Evolutionary conservation across 2,113 vertebrate genomes (phyloP).

Genomic region (Machaerirhynchus nigripectus): DNA sequence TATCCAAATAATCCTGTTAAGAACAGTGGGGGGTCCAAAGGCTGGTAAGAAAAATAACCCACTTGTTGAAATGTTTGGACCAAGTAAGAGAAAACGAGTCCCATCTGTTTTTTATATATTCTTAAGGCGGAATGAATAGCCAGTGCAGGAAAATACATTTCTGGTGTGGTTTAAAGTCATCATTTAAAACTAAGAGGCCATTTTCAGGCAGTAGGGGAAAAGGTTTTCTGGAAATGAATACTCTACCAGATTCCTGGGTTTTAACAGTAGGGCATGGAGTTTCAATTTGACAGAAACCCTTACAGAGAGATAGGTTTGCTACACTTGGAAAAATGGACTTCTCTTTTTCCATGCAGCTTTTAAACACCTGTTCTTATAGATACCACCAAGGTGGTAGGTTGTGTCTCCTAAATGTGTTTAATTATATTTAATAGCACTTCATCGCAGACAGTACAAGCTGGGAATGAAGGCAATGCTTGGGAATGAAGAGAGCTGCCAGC

Average conservation of each 20-base stretch:
- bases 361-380: background rate
- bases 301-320: background rate
- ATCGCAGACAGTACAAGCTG: background rate
- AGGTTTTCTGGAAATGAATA: background rate
- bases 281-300: background rate
- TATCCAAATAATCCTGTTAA: conserved; percentile 36
- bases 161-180: background rate
- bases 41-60: conserved; percentile 15
- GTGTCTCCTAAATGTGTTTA: background rate
- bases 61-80: conserved; percentile 23
- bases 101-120: conserved; percentile 11
- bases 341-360: background rate
- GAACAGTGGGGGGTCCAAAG: background rate
- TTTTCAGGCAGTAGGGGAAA: background rate
- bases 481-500: background rate
- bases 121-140: background rate
- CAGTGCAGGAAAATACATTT: conserved; percentile 2
- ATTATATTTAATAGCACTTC: conserved; percentile 2
- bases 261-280: background rate
- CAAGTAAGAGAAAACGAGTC: background rate
- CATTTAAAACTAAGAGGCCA: background rate
- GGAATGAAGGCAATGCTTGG: background rate
- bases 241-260: background rate
- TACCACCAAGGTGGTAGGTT: background rate
- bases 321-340: background rate